Evolutionary conservation across 2,797 vertebrate genomes (phyloP), one percentile per base, ranked within the genome.

Genomic region (Cottoperca gobio): DNA sequence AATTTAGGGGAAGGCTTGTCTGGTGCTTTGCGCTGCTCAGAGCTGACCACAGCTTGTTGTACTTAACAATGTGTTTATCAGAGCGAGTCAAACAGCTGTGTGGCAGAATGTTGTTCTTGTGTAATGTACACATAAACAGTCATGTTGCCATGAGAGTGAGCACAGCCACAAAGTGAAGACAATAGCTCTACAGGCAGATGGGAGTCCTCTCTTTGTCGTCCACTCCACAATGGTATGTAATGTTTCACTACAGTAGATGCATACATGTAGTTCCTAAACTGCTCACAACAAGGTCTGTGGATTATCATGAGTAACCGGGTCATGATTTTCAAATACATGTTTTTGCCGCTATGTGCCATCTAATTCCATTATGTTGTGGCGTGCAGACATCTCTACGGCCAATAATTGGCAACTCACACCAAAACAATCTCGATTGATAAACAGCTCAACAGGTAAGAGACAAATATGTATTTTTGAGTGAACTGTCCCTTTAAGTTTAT

Each of bases 1-100:
- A 65, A 88, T 88, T 85, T 79, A 68, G 74, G n/a, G n/a, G n/a
- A n/a, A n/a, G n/a, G 46, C 23, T 21, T 10, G 19, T 37, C 12
- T 54, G 39, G 19, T 61, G 42, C 40, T 2, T 17, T 64, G 69
- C 3, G 2, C 0, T 26, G 43, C 62, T 67, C 26, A 2, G 50
- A 55, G 48, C 52, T 33, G 74, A 84, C 62, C 65, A 17, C 55
- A 64, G 53, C 46, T 53, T 60, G 68, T 69, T 73, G 49, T 53
- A 7, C 43, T 76, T 40, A 26, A 54, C 69, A 69, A 21, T 52
- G 28, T 81, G 64, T 78, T 82, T 21, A n/a, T 62, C 68, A 48
- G 40, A 48, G 50, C 39, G 14, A 40, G 45, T 46, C 39, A 70
- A 63, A 69, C 55, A 63, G 68, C 45, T 71, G 61, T 55, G 40